A percentile compares a stretch with the other conserved stretches of the same genome.
Conservation (phyloP, 2,888 invertebrate species). For the Drosophila mulleri region DNA sequence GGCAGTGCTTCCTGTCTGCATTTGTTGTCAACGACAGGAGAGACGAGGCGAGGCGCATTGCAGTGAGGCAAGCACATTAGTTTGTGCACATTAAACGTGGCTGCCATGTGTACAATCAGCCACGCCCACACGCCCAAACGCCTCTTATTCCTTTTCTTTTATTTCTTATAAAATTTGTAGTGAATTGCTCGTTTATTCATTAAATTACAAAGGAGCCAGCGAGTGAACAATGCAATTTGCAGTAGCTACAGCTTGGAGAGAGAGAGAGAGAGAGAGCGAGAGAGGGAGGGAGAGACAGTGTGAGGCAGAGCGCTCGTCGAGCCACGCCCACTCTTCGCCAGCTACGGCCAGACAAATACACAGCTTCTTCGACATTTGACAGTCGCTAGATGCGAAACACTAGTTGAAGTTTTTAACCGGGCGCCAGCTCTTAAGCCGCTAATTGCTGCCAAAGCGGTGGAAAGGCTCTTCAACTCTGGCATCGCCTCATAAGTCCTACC, state of each 20-base stretch:
- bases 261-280: background rate
- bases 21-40: constrained; percentile 58
- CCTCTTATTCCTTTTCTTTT: background rate
- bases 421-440: constrained; percentile 55
- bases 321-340: background rate
- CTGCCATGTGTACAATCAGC: constrained; percentile 28
- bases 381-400: constrained; percentile 42
- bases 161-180: constrained; percentile 57
- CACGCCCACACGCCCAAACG: background rate
- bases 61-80: constrained; percentile 46
- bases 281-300: background rate
- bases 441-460: constrained; percentile 58
- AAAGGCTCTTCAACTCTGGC: constrained; percentile 7
- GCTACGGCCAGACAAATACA: background rate
- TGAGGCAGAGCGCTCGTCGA: background rate
- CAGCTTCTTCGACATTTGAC: constrained; percentile 36
- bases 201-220: constrained; percentile 57
- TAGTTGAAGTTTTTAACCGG: constrained; percentile 37
- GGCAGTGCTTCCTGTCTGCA: constrained; percentile 38
- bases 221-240: constrained; percentile 65
- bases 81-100: constrained; percentile 57
- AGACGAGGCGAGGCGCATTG: background rate
- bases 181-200: constrained; percentile 65
- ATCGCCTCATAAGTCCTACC: constrained; percentile 51
- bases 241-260: constrained; percentile 2